Conservation (phyloP, 92 coral and sea anemone genomes). For the Zoanthus sansibaricus region DNA sequence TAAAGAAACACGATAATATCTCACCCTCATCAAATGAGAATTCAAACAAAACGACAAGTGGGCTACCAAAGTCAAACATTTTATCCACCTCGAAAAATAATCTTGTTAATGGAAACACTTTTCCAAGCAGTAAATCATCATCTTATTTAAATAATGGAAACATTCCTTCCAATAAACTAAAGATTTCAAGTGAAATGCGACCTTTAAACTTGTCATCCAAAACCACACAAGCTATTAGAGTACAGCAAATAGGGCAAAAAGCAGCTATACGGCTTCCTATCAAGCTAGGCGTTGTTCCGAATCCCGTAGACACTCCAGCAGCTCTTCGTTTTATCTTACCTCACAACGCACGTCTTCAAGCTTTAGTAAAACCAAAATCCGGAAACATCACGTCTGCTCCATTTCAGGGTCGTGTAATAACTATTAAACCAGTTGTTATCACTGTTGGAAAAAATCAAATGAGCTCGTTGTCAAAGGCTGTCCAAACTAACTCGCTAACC, state of each 20-base stretch:
- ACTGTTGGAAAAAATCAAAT: background rate
- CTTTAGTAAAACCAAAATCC: background rate
- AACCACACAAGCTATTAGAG: background rate
- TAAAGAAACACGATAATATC: constrained; percentile 16
- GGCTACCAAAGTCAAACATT: background rate
- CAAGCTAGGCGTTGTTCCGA: background rate
- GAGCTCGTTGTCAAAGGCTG: constrained; percentile 27
- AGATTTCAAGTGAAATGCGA: background rate
- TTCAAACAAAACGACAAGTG: background rate
- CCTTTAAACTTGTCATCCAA: background rate
- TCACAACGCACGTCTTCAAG: background rate
- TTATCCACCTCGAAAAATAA: background rate
- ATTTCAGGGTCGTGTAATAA: constrained; percentile 15
- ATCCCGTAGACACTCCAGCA: background rate
- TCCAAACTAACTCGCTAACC: background rate
- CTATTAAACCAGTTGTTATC: constrained; percentile 31
- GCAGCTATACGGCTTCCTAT: background rate
- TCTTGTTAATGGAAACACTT: no score
- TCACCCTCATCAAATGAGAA: background rate
- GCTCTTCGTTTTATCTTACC: background rate
- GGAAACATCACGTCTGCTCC: background rate
- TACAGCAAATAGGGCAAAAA: background rate
- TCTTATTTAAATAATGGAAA: background rate
- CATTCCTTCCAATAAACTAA: background rate
- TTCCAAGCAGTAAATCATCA: background rate